Evolutionary conservation across 2,888 invertebrate species (phyloP), one percentile per base, ranked within the genome.

Genomic region (Lithophane leautieri): DNA sequence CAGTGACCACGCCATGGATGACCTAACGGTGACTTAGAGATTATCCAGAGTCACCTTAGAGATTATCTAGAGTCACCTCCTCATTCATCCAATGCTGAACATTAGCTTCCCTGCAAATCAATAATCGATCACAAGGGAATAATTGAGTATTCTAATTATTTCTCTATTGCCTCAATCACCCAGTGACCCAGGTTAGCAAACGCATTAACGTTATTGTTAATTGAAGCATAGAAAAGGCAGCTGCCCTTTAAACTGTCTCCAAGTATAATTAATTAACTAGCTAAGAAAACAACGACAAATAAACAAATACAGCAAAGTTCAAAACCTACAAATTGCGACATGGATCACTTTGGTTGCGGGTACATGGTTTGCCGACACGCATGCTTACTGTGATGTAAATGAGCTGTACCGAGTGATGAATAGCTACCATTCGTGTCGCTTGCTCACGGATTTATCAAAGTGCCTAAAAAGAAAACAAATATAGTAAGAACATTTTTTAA

Each of bases 371-470:
- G 54, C 50, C 63, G 54, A 60, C 68, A 75, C 82, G 70, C 61
- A 6, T 67, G 69, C 78, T 82, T n/a, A 58, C 42, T 40, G 68
- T 74, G 11, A 82, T 78, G 83, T 58, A 78, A 71, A 72, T 69
- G 74, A 70, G 73, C 40, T 52, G 69, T 72, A 42, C 56, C 69
- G 12, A 67, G 70, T 73, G 68, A 76, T 61, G 68, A 68, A 79
- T 68, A 4, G 50, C 28, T 19, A 22, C 56, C 70, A 76, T 75
- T 79, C 58, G 28, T 58, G 75, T 69, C 70, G 61, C 70, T 50
- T 71, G 68, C 68, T 83, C 72, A 28, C 70, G 58, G 63, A 76
- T 76, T 83, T 69, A 75, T 76, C 68, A 79, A 79, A 79, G 56
- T 52, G 70, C 47, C 73, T 62, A 22, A 77, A 70, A 70, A 71